Conservation (phyloP, 2,888 invertebrate genomes). For the Axea sp. region DNA sequence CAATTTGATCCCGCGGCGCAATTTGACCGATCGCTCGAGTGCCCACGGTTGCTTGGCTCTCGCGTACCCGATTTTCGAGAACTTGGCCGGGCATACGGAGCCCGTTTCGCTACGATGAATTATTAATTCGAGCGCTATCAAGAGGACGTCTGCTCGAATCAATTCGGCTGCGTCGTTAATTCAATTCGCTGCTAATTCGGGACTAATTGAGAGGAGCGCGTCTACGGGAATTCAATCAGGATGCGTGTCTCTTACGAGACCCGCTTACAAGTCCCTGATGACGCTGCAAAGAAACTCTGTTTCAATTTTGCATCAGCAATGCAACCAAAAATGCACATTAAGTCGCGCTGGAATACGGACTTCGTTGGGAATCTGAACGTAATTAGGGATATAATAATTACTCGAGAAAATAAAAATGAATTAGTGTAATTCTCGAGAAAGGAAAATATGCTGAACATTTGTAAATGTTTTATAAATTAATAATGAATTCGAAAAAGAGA, state of each 20-base stretch:
- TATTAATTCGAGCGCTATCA: conserved; percentile 67
- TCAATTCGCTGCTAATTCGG: conserved; percentile 63
- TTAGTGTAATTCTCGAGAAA: too few species aligned
- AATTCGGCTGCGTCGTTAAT: conserved; percentile 66
- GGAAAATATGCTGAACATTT: too few species aligned
- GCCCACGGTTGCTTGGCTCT: conserved; percentile 68
- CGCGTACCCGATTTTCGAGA: not conserved
- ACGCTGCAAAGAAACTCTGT: not conserved
- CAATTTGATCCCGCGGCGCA: conserved; percentile 70
- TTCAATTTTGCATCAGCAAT: not conserved
- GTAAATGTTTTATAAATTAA: too few species aligned
- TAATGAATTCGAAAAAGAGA: too few species aligned
- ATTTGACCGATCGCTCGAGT: conserved; percentile 59
- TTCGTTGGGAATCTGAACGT: too few species aligned
- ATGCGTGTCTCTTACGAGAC: not conserved
- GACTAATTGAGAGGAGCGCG: conserved; percentile 68
- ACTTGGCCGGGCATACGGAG: conserved; percentile 60
- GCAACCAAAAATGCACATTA: too few species aligned
- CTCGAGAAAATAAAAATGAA: too few species aligned
- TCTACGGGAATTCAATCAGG: conserved; percentile 29
- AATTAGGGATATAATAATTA: too few species aligned
- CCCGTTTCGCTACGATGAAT: conserved; percentile 71
- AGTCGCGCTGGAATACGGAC: too few species aligned
- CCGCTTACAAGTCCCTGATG: not conserved
- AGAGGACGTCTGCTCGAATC: conserved; percentile 32